Evolutionary conservation across 2,113 vertebrate species (phyloP), one percentile per base, ranked within the genome.

Genomic region (Panurus biarmicus): DNA sequence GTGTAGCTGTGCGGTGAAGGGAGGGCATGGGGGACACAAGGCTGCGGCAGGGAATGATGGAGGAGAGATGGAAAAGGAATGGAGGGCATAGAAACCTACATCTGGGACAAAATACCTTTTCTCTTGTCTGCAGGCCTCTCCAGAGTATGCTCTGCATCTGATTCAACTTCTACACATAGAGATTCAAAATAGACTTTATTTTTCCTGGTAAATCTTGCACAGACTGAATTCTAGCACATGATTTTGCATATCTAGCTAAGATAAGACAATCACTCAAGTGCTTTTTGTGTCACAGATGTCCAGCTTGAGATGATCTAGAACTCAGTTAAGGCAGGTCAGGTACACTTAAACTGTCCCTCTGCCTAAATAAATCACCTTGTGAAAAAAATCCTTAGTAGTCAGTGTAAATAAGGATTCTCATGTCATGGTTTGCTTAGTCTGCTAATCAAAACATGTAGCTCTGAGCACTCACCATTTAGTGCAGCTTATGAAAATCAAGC

Each of bases 401-500:
- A 80, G 14, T 38, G 40, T 70, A 82, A 87, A 54, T 69, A 92
- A 90, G 58, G 40, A 35, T 85, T 48, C 36, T 95, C 28, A 48
- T 82, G 82, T 66, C 64, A 93, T 83, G 64, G 81, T 95, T 92
- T 79, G 45, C 93, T 91, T 95, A 82, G 51, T 71, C 77, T 87
- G 82, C 76, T 96, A 95, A 96, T 94, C 93, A 96, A 92, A 95
- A 95, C 66, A 80, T 91, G 57, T 78, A 40, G 71, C 90, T 95
- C 89, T 96, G 96, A 96, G 58, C 71, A 74, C 42, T 92, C 90
- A 50, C 38, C 60, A 74, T 94, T 97, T 95, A 87, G 62, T 54
- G 40, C 53, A 87, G 67, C 74, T 93, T 91, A 96, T 64, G 95
- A 94, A 96, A 97, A 96, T 89, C 85, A 95, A 95, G 94, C 74